Conservation (phyloP, 2,797 vertebrate genomes). For the Cirrhinus molitorella region DNA sequence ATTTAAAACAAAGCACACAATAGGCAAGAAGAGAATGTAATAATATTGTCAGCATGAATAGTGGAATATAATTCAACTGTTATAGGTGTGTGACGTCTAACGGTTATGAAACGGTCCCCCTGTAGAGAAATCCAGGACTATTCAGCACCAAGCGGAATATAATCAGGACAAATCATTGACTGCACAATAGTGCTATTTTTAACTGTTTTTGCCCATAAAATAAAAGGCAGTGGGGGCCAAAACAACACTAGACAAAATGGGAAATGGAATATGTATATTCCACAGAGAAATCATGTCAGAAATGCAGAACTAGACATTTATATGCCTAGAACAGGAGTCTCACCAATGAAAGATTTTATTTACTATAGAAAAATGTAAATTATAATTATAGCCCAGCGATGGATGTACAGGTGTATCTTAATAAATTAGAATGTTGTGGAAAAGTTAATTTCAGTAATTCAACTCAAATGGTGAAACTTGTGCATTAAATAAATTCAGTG, state of each 20-base stretch:
- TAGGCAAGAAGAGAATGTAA: neutral
- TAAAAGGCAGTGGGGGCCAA: neutral
- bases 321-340: neutral
- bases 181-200: neutral
- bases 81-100: neutral
- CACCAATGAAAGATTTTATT: too few species aligned
- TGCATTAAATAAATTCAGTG: too few species aligned
- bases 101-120: neutral
- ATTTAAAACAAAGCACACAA: conserved; percentile 1
- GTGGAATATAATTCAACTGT: neutral
- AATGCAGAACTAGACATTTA: neutral
- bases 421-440: too few species aligned
- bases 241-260: conserved; percentile 1
- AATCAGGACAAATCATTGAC: neutral
- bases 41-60: neutral
- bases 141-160: neutral
- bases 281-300: neutral
- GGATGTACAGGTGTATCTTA: too few species aligned
- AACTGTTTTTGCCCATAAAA: neutral
- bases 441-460: too few species aligned
- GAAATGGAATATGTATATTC: too few species aligned
- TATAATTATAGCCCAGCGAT: too few species aligned
- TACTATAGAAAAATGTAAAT: too few species aligned
- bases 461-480: too few species aligned
- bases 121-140: neutral